Evolutionary conservation across 2,113 vertebrate species (phyloP), one percentile per base, ranked within the genome.

Genomic region (Pholis gunnellus): DNA sequence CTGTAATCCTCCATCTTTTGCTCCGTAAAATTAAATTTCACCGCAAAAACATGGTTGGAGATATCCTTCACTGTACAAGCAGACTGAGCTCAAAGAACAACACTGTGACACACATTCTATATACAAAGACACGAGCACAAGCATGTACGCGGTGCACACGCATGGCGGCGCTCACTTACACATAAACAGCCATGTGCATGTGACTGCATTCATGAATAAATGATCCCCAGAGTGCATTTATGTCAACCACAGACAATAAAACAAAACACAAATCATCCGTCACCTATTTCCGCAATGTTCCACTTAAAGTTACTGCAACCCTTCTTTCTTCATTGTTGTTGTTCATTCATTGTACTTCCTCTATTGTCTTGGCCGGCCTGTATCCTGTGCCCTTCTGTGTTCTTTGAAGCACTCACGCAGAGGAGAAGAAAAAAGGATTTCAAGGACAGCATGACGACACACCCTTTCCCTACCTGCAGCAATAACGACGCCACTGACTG

Each of bases 341-440:
- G 29, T 44, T 5, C 79, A 50, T n/a, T 57, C 71, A 66, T 2
- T 50, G 8, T 13, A 81, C 56, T 81, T 77, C 44, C 68, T 69
- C 31, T 38, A 13, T 9, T 75, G 44, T 68, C 56, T 68, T 48
- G 25, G 14, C 48, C 48, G 79, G 59, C 14, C 48, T 63, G 15
- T 69, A 59, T 50, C 48, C 71, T 75, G 69, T 66, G 65, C 42
- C 63, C 56, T 54, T 2, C 25, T 66, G 52, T 44, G 18, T 68
- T 64, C 67, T 36, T 48, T 52, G 5, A 83, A 25, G 8, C 13
- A 68, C 38, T 57, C 2, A 27, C 27, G 2, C 46, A 67, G 15
- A 14, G 6, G 6, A 42, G 66, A 75, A 48, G 2, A 71, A 57
- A 42, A 4, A 46, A n/a, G 20, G 5, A 31, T 54, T 68, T 75